A percentile compares a stretch with the other conserved stretches of the same genome.
Evolutionary conservation across 2,797 vertebrate genomes (phyloP).

Genomic region (Rhabdomys pumilio): DNA sequence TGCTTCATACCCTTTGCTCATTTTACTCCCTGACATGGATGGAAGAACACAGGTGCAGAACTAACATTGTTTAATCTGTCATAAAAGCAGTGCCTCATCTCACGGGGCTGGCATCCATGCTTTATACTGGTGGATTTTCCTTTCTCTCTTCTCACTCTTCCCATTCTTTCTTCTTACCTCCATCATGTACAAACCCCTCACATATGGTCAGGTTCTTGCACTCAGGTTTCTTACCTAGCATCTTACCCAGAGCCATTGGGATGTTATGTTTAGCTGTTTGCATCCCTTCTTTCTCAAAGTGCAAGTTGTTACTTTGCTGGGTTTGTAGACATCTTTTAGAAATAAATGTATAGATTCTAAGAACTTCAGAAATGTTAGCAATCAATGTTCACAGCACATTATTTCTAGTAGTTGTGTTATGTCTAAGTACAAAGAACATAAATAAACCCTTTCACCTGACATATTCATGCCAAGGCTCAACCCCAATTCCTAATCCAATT

Average conservation of each 20-base stretch:
- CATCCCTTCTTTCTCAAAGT: not conserved
- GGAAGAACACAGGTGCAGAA: not conserved
- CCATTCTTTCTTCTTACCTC: not conserved
- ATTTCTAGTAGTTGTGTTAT: conserved; percentile 10
- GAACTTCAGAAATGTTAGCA: not conserved
- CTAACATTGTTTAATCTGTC: not conserved
- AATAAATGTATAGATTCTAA: not conserved
- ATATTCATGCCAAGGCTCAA: not conserved
- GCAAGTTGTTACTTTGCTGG: not conserved
- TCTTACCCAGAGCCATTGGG: not conserved
- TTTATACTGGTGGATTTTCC: not conserved
- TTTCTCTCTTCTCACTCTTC: not conserved
- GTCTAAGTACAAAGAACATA: not conserved
- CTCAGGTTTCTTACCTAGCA: not conserved
- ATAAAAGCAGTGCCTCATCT: not conserved
- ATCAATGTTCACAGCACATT: not conserved
- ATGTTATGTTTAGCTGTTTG: not conserved
- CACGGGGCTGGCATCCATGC: not conserved
- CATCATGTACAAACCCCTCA: not conserved
- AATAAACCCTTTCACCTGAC: not conserved
- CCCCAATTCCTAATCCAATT: too few relatives aligned
- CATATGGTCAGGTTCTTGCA: not conserved
- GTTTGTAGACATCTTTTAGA: not conserved
- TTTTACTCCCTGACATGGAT: not conserved
- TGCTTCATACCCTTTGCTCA: not conserved